Conservation (phyloP, 2,888 invertebrate species). For the Gymnocheta viridis region DNA sequence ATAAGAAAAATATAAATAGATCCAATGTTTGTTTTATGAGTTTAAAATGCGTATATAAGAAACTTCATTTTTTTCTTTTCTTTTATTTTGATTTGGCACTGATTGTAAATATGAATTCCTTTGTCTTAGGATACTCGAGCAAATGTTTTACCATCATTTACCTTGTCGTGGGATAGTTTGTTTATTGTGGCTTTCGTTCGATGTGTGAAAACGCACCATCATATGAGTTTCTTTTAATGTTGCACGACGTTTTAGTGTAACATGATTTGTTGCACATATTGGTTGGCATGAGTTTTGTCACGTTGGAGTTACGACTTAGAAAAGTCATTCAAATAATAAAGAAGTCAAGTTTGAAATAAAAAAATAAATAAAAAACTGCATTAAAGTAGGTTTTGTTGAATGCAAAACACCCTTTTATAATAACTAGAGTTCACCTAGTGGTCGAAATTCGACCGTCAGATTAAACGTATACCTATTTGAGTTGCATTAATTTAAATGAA, state of each 20-base stretch:
- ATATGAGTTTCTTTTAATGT: not conserved
- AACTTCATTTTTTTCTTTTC: not conserved
- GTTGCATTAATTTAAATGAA: no score
- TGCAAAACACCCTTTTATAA: no score
- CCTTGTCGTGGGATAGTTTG: slow-evolving; percentile 1
- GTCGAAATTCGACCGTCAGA: no score
- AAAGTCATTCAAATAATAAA: not conserved
- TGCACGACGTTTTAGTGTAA: slow-evolving; percentile 1
- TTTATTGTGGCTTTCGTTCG: not conserved
- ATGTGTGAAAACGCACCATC: slow-evolving; percentile 1
- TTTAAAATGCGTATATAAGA: slow-evolving; percentile 48
- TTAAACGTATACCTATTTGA: no score
- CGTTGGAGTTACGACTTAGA: not conserved
- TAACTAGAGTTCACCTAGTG: no score
- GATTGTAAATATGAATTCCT: slow-evolving; percentile 24
- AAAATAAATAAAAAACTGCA: not conserved
- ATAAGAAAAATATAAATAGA: not conserved
- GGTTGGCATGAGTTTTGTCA: slow-evolving; percentile 1
- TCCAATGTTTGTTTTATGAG: slow-evolving; percentile 45
- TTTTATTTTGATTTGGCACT: slow-evolving; percentile 13
- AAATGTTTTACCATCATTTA: not conserved
- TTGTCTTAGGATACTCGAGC: slow-evolving; percentile 1
- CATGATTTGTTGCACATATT: slow-evolving; percentile 24
- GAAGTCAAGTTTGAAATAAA: not conserved
- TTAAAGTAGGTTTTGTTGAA: not conserved